A percentile compares a stretch with the other conserved stretches of the same genome.
Evolutionary conservation across 2,888 invertebrate species (phyloP).

Genomic region (Latrodectus elegans): DNA sequence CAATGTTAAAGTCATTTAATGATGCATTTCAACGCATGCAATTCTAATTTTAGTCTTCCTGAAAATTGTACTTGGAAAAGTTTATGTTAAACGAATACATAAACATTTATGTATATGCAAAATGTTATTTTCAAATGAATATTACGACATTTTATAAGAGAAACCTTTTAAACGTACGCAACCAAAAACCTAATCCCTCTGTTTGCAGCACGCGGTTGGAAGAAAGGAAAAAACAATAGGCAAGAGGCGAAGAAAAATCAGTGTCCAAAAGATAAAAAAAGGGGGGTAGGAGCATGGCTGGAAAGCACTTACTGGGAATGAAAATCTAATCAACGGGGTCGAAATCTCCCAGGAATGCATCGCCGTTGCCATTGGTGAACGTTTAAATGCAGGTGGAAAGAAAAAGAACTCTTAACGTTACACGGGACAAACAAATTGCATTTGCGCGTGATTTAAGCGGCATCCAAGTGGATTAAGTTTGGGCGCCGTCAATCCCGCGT

Average conservation of each 20-base stretch:
- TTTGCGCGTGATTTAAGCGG: slow-evolving; percentile 37
- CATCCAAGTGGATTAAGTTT: slow-evolving; percentile 31
- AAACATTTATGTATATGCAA: too few species aligned
- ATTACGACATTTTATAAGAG: too few species aligned
- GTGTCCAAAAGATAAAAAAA: neutral
- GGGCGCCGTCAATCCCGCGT: neutral
- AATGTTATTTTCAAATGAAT: too few species aligned
- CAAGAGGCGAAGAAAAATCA: neutral
- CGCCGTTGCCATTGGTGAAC: neutral
- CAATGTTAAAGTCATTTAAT: too few species aligned
- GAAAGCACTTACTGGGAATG: neutral
- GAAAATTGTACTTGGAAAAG: too few species aligned
- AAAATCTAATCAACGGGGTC: slow-evolving; percentile 42
- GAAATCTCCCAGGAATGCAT: slow-evolving; percentile 15
- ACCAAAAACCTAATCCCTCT: too few species aligned
- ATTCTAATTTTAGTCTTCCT: too few species aligned
- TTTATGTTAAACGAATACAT: too few species aligned
- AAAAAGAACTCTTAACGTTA: slow-evolving; percentile 19
- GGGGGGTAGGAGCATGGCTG: neutral
- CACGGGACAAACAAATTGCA: slow-evolving; percentile 33
- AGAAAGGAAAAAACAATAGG: too few species aligned
- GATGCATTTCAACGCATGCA: too few species aligned
- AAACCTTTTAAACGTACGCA: too few species aligned
- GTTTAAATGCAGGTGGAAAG: slow-evolving; percentile 35
- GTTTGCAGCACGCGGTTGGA: too few species aligned